Conservation (phyloP, 2,797 vertebrate genomes). For the Phrynocephalus forsythii region DNA sequence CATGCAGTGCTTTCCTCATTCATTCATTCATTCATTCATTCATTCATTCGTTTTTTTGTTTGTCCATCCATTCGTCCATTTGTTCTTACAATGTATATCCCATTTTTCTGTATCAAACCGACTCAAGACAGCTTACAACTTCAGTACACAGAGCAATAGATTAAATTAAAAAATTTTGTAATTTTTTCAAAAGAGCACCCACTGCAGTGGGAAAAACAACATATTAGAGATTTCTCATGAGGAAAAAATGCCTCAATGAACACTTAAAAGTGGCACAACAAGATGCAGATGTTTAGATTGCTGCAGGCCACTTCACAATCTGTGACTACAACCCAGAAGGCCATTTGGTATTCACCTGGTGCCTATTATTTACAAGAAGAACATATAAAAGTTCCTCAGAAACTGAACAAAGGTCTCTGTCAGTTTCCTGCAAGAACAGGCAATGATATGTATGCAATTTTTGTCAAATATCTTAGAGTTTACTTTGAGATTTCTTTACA, state of each 20-base stretch:
- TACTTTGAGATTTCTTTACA: neutral
- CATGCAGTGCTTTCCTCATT: neutral
- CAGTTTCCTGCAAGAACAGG: neutral
- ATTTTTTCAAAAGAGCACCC: neutral
- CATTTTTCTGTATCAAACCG: neutral
- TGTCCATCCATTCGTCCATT: neutral
- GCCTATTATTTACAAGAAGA: no score
- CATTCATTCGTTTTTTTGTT: neutral
- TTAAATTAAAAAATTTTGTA: neutral
- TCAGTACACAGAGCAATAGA: neutral
- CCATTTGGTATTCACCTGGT: neutral
- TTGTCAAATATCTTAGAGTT: neutral
- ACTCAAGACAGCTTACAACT: neutral
- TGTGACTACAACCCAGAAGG: neutral
- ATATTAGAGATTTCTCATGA: neutral
- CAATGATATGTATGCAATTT: neutral
- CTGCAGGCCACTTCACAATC: neutral
- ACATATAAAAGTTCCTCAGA: neutral
- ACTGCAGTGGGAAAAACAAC: no score
- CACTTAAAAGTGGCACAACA: neutral
- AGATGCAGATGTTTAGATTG: neutral
- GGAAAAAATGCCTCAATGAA: neutral
- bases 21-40: neutral
- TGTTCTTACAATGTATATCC: neutral
- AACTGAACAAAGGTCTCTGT: neutral